A percentile compares a stretch with the other conserved stretches of the same genome.
phyloP scores from a whole-genome alignment of 2,888 invertebrate genomes.

The Lasius fuliginosus region DNA sequence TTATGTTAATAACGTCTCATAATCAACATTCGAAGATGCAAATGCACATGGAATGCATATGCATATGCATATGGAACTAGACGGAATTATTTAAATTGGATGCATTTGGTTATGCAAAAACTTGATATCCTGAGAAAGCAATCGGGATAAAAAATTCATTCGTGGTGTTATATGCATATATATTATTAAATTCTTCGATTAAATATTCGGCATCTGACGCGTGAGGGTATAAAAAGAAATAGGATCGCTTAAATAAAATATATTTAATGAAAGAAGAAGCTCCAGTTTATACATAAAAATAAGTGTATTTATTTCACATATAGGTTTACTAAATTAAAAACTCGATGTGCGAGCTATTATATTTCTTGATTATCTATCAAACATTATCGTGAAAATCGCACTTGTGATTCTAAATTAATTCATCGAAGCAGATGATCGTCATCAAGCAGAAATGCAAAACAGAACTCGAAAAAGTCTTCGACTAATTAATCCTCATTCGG shows the following conservation, averaged over 20 bases:
- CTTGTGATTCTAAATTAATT: conserved; percentile 30
- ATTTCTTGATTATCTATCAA: conserved; percentile 3
- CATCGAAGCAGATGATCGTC: neutral
- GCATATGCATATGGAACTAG: neutral
- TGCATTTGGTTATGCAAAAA: conserved; percentile 14
- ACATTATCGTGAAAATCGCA: neutral
- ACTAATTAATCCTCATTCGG: conserved; percentile 13
- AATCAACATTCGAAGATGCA: neutral
- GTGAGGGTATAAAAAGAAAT: neutral
- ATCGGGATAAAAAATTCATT: neutral
- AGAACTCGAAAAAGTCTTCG: neutral
- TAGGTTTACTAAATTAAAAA: conserved; percentile 35
- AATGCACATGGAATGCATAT: neutral
- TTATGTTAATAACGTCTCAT: neutral
- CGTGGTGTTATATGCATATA: neutral
- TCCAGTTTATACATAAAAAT: neutral
- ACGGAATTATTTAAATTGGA: neutral
- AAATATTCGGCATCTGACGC: conserved; percentile 9
- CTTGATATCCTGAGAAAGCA: neutral
- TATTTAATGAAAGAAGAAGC: neutral
- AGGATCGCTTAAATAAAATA: neutral
- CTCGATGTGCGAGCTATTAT: neutral
- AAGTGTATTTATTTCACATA: neutral
- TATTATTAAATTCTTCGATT: neutral
- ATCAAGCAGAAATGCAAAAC: neutral